Evolutionary conservation across 2,113 vertebrate genomes (phyloP).

Genomic region (Bos taurus): DNA sequence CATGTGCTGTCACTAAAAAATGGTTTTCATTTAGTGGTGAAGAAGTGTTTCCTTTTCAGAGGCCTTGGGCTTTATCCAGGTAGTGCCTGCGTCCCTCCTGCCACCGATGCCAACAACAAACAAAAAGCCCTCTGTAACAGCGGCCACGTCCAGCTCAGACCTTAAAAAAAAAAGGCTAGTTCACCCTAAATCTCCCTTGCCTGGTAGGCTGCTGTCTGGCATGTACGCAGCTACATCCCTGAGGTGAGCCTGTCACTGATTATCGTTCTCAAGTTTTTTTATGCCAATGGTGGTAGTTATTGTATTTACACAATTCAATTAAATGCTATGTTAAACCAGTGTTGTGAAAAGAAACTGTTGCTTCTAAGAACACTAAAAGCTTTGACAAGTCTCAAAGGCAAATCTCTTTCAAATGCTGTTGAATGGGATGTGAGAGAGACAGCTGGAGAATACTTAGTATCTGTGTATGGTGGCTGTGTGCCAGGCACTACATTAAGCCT

Average conservation of each 20-base stretch:
- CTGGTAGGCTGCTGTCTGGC: background rate
- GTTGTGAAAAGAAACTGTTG: background rate
- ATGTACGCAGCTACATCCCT: background rate
- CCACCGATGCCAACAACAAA: background rate
- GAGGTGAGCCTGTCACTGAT: background rate
- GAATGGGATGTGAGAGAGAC: background rate
- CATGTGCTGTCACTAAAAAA: background rate
- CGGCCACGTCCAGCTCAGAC: background rate
- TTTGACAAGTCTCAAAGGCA: background rate
- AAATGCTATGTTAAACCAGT: background rate
- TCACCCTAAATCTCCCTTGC: background rate
- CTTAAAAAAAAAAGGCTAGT: background rate
- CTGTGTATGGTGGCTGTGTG: background rate
- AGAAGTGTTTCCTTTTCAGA: background rate
- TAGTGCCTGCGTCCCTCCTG: background rate
- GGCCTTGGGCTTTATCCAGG: background rate
- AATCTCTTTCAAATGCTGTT: background rate
- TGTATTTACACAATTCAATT: background rate
- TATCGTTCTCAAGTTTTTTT: background rate
- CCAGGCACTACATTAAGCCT: background rate
- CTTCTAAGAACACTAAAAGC: conserved; percentile 2
- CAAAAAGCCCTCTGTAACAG: background rate
- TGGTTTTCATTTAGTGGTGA: too few relatives aligned
- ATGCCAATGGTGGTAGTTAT: background rate
- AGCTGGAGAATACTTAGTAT: background rate